Evolutionary conservation across 1,140 invertebrate species (phyloP).

Genomic region (Microplitis demolitor): DNA sequence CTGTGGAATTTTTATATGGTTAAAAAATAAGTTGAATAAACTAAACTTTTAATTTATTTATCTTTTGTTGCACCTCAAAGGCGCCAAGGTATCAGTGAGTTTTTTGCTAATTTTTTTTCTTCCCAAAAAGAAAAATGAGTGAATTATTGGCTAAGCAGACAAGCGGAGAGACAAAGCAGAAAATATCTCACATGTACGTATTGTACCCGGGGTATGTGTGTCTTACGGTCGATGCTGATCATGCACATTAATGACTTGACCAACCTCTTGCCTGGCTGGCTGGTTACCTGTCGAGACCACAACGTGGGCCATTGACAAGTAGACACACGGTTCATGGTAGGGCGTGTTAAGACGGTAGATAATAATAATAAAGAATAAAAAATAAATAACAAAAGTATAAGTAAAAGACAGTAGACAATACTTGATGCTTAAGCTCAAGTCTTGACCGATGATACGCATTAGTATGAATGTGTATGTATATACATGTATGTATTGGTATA

Average conservation of each 20-base stretch:
- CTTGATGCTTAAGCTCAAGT: neutral
- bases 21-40: neutral
- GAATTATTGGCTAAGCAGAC: no score
- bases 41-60: neutral
- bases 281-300: neutral
- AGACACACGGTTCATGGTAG: neutral
- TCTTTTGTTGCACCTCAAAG: neutral
- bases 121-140: no score
- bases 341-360: neutral
- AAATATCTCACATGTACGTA: no score
- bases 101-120: neutral
- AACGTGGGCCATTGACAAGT: neutral
- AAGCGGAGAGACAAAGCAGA: no score
- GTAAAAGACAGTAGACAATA: neutral
- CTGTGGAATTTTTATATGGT: conserved; percentile 28
- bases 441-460: neutral
- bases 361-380: no score
- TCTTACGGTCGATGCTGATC: neutral
- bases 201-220: neutral
- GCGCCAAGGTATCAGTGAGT: neutral
- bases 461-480: no score
- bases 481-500: no score
- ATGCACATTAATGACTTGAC: neutral
- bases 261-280: neutral
- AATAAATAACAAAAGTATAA: neutral